Conservation (phyloP, 2,888 invertebrate genomes). For the Lumbricus terrestris region DNA sequence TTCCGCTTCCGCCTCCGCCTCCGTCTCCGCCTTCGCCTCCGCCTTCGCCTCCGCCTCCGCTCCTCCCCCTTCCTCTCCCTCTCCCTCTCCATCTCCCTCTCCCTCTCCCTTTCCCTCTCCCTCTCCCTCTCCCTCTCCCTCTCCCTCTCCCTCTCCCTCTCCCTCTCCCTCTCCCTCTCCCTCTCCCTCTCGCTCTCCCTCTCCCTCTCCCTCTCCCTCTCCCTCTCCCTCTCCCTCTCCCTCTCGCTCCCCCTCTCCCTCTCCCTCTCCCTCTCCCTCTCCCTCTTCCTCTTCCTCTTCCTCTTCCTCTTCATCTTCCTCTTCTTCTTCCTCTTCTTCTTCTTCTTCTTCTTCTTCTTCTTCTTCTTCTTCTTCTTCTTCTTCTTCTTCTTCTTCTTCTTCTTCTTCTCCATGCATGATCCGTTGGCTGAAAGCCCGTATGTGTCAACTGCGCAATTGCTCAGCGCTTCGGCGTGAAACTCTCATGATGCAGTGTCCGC, state of each 20-base stretch:
- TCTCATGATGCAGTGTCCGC: no score
- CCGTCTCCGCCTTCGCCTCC: no score
- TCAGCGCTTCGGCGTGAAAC: no score
- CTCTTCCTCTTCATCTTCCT: background rate
- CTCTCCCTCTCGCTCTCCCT: no score
- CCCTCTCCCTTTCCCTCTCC: background rate
- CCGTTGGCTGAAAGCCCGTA: no score
- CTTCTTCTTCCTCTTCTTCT: conserved; percentile 7
- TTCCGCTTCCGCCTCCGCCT: no score
- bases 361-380: conserved; percentile 9
- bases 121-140: background rate
- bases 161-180: background rate
- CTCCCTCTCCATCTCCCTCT: no score
- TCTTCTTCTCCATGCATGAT: background rate
- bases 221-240: background rate
- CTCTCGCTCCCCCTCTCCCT: background rate
- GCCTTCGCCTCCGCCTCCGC: no score
- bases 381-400: conserved; percentile 9
- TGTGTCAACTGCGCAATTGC: no score
- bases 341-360: conserved; percentile 9
- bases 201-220: background rate
- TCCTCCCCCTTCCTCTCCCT: no score
- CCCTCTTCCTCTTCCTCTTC: background rate
- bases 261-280: background rate
- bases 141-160: background rate